Percentiles rank a stretch among this genome's conserved stretches.
Evolutionary conservation across 2,113 vertebrate species (phyloP).

Genomic region (Arothron firmamentum): DNA sequence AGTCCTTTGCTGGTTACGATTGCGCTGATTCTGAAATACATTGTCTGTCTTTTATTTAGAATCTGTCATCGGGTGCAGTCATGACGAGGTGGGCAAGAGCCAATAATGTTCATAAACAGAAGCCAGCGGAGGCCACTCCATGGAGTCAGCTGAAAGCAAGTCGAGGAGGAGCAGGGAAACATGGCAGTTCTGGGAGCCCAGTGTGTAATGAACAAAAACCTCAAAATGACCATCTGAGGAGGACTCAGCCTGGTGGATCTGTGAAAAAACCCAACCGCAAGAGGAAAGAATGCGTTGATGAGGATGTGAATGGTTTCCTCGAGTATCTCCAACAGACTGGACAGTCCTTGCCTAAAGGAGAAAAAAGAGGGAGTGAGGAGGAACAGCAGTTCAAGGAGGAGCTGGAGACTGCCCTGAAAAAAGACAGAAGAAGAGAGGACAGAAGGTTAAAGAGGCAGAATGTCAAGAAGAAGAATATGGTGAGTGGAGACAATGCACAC

Average conservation of each 20-base stretch:
- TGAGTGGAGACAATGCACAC: slow-evolving; percentile 55
- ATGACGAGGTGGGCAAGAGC: slow-evolving; percentile 92
- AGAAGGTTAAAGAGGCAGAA: slow-evolving; percentile 84
- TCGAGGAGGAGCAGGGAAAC: background rate
- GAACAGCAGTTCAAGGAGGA: slow-evolving; percentile 59
- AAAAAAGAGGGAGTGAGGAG: background rate
- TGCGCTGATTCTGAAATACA: background rate
- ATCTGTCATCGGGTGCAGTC: slow-evolving; percentile 41
- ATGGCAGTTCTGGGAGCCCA: background rate
- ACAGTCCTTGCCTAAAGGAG: slow-evolving; percentile 28
- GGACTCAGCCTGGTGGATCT: slow-evolving; percentile 32
- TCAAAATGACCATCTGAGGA: slow-evolving; percentile 24
- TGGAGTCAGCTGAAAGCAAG: slow-evolving; percentile 79
- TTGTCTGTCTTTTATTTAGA: background rate
- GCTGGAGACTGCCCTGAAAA: slow-evolving; percentile 73
- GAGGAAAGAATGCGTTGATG: slow-evolving; percentile 79
- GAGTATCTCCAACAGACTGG: slow-evolving; percentile 73
- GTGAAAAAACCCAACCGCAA: slow-evolving; percentile 71
- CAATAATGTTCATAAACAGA: slow-evolving; percentile 69
- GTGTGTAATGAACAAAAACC: background rate
- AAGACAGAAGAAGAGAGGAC: slow-evolving; percentile 81
- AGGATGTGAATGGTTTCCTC: slow-evolving; percentile 89
- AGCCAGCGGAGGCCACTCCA: slow-evolving; percentile 78
- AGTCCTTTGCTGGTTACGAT: too few relatives aligned
- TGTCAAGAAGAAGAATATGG: slow-evolving; percentile 83